phyloP scores from a whole-genome alignment of 2,888 invertebrate species.

The Nebria brevicollis region DNA sequence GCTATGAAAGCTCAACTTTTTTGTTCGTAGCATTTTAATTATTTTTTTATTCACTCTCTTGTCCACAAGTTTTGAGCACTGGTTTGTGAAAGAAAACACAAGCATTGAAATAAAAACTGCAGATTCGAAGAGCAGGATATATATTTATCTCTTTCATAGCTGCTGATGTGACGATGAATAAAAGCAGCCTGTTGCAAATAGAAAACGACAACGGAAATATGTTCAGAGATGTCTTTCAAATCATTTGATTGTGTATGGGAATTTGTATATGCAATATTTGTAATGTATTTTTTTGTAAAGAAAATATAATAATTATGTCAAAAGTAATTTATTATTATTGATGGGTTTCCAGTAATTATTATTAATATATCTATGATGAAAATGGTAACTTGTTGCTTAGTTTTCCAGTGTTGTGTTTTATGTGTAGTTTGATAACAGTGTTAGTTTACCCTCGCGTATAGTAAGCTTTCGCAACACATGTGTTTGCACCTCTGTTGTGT shows the following conservation, averaged over 20 bases:
- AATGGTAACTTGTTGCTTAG: not conserved
- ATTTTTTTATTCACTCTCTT: not conserved
- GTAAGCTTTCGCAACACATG: constrained; percentile 20
- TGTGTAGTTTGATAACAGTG: not conserved
- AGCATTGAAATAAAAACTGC: constrained; percentile 12
- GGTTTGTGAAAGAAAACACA: not conserved
- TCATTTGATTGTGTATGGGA: not conserved
- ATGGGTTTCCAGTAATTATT: too few species aligned
- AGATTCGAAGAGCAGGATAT: constrained; percentile 30
- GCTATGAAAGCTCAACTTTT: not conserved
- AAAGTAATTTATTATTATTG: too few species aligned
- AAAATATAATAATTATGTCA: too few species aligned
- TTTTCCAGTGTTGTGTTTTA: not conserved
- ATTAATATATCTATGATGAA: not conserved
- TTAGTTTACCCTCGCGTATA: constrained; percentile 3
- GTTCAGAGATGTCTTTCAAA: constrained; percentile 22
- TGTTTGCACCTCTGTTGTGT: constrained; percentile 7
- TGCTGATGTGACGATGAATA: constrained; percentile 40
- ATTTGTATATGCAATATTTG: constrained; percentile 15
- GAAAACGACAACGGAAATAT: constrained; percentile 41
- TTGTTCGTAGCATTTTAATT: not conserved
- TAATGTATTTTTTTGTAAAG: not conserved
- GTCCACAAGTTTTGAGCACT: not conserved
- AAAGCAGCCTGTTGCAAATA: constrained; percentile 18
- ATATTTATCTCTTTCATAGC: constrained; percentile 29